These are phyloP conservation scores for Labeo catla DNA, from an alignment of 2,113 vertebrate species.

Conservation along the genomic window DNA sequence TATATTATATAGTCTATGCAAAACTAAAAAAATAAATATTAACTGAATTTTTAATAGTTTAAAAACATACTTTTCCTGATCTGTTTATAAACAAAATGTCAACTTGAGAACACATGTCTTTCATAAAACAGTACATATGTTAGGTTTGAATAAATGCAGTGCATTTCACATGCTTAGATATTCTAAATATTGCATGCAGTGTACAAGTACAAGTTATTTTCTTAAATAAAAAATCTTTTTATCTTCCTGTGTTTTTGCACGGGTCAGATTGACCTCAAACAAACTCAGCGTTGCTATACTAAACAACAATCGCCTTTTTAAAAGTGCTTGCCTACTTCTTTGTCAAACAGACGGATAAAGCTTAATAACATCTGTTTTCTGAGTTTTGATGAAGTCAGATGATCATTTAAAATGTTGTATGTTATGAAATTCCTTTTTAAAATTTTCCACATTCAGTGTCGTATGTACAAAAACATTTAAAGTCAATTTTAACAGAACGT, in stretches of 20 bases:
- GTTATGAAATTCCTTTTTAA: neutral
- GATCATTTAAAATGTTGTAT: neutral
- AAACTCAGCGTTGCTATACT: neutral
- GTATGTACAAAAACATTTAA: neutral
- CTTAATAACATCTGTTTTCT: neutral
- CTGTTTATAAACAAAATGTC: neutral
- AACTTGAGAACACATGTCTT: neutral
- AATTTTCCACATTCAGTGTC: neutral
- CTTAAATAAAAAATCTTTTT: too few species aligned
- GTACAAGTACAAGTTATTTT: too few species aligned
- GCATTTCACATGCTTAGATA: neutral
- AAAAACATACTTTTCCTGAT: neutral
- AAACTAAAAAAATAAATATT: too few species aligned
- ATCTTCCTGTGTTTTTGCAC: neutral
- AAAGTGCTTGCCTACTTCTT: neutral
- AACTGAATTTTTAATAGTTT: neutral
- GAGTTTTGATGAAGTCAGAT: neutral
- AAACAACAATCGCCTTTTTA: slow-evolving; percentile 7
- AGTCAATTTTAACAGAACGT: neutral
- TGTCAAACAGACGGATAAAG: neutral
- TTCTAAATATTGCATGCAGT: neutral
- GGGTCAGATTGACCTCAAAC: neutral
- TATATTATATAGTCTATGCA: neutral
- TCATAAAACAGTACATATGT: neutral
- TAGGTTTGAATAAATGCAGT: neutral